Conservation (phyloP, 1,140 invertebrate species). For the Drosophila ironensis region DNA sequence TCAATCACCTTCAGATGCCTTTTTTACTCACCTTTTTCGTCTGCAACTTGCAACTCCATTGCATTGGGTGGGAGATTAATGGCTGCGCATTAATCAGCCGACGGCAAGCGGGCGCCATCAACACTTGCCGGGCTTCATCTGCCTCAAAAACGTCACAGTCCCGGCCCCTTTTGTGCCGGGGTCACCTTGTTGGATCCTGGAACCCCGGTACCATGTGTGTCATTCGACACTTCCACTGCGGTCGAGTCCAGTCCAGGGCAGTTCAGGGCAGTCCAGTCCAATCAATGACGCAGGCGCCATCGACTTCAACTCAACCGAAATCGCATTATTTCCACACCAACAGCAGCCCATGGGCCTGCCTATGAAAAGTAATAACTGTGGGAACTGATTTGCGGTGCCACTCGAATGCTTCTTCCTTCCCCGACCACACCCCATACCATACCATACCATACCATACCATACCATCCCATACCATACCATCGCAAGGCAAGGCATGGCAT, state of each 20-base stretch:
- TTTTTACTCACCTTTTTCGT: too few relatives aligned
- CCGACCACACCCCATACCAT: too few relatives aligned
- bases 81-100: conserved; percentile 64
- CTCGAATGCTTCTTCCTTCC: background rate
- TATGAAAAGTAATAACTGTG: conserved; percentile 81
- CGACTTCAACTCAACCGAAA: conserved; percentile 20
- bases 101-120: conserved; percentile 56
- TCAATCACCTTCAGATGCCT: too few relatives aligned
- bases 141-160: too few relatives aligned
- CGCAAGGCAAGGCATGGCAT: too few relatives aligned
- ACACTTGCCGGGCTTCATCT: conserved; percentile 51
- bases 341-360: conserved; percentile 49
- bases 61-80: conserved; percentile 58
- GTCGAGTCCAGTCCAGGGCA: too few relatives aligned
- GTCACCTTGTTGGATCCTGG: too few relatives aligned
- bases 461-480: too few relatives aligned
- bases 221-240: conserved; percentile 74
- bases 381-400: conserved; percentile 58
- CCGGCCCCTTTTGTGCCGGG: too few relatives aligned
- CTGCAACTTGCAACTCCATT: conserved; percentile 27
- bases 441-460: too few relatives aligned
- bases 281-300: conserved; percentile 71
- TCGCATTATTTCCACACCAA: conserved; percentile 75
- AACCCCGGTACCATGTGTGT: conserved; percentile 19
- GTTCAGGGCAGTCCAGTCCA: conserved; percentile 57